These are phyloP conservation scores for Drosophila borealis DNA, from an alignment of 2,888 invertebrate genomes.

Conservation along the genomic window DNA sequence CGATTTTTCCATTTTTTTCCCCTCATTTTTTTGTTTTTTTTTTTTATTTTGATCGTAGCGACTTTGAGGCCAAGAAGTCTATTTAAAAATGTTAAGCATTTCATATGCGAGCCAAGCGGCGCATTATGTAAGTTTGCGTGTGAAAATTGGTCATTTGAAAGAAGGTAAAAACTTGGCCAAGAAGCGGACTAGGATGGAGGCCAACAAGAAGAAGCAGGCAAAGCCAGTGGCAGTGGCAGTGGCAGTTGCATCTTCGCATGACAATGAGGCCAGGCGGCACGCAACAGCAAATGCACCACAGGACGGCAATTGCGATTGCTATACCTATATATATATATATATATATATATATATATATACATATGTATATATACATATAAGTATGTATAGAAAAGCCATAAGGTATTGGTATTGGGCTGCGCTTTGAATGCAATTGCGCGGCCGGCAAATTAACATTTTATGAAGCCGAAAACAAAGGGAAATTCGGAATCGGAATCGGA, in stretches of 20 bases:
- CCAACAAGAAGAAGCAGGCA: slow-evolving; percentile 10
- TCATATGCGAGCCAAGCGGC: slow-evolving; percentile 64
- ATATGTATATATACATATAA: slow-evolving; percentile 3
- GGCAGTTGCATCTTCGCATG: slow-evolving; percentile 57
- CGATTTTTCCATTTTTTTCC: slow-evolving; percentile 58
- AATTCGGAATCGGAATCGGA: slow-evolving; percentile 69
- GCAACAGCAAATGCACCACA: slow-evolving; percentile 47
- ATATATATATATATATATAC: neutral
- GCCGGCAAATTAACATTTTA: slow-evolving; percentile 80
- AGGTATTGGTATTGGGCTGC: slow-evolving; percentile 23
- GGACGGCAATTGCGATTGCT: slow-evolving; percentile 31
- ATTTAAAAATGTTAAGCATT: slow-evolving; percentile 75
- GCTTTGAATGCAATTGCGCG: slow-evolving; percentile 74
- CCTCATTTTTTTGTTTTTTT: slow-evolving; percentile 10
- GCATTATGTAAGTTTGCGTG: slow-evolving; percentile 80
- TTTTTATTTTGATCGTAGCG: slow-evolving; percentile 39
- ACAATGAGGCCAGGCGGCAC: slow-evolving; percentile 58
- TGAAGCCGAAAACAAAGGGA: slow-evolving; percentile 79
- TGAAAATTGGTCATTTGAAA: slow-evolving; percentile 81
- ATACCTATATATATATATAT: neutral
- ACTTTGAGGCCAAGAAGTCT: slow-evolving; percentile 71
- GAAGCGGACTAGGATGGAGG: slow-evolving; percentile 2
- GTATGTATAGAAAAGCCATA: neutral
- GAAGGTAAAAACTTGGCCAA: slow-evolving; percentile 22
- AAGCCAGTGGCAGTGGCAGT: slow-evolving; percentile 16